Percentiles rank a stretch among this genome's conserved stretches.
Evolutionary conservation across 2,113 vertebrate species (phyloP).

Genomic region (Pyxicephalus adspersus): DNA sequence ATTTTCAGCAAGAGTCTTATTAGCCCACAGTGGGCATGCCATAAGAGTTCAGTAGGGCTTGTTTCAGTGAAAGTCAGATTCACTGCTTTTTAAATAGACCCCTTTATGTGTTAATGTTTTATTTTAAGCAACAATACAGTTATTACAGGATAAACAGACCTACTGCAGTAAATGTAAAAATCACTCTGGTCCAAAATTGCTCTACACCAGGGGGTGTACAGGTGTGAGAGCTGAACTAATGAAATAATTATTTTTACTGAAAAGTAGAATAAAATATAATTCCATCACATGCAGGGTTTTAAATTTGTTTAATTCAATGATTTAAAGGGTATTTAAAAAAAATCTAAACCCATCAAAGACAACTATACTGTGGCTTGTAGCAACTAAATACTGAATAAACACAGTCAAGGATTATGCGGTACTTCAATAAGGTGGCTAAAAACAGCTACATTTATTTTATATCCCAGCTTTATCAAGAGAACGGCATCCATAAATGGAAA

Average conservation of each 20-base stretch:
- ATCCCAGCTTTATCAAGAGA: conserved; percentile 2
- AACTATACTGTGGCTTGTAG: neutral
- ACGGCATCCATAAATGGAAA: neutral
- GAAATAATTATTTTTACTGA: neutral
- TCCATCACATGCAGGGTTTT: neutral
- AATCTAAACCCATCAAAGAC: neutral
- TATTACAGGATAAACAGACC: too few species aligned
- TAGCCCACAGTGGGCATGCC: too few species aligned
- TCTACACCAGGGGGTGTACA: too few species aligned
- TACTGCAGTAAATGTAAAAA: too few species aligned
- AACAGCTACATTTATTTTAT: neutral
- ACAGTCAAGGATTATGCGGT: neutral
- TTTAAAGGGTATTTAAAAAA: neutral
- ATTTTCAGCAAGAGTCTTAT: too few species aligned
- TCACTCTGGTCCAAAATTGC: too few species aligned
- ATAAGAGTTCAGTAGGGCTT: too few species aligned
- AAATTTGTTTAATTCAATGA: neutral
- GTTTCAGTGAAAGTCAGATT: too few species aligned
- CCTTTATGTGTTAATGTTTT: too few species aligned
- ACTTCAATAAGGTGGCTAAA: neutral
- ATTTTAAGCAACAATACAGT: too few species aligned
- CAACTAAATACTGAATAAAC: neutral
- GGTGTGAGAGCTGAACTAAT: neutral
- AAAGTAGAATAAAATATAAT: neutral
- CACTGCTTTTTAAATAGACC: too few species aligned